Evolutionary conservation across 1,140 invertebrate species (phyloP), one percentile per base, ranked within the genome.

Genomic region (Calliphora vicina): DNA sequence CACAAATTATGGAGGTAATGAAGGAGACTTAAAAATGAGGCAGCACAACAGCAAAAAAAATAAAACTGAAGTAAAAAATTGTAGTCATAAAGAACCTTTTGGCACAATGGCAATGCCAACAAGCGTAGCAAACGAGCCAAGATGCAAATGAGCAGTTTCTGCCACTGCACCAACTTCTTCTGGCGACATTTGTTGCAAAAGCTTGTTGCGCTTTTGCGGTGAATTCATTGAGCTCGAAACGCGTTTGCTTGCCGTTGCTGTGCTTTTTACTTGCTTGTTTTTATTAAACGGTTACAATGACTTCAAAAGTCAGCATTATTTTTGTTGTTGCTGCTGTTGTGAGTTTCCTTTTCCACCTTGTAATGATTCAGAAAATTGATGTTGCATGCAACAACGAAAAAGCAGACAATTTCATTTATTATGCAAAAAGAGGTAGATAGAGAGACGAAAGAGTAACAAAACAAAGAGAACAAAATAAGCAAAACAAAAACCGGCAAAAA

Each of bases 351-450:
- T 82, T 78, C 78, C 61, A 81, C 50, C 80, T 78, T 78, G 50
- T 80, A 71, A 78, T 67, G 82, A 80, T 83, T 80, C 82, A 80
- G 74, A 83, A 83, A 83, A 83, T 83, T 83, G 83, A 83, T 83
- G 83, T 83, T 83, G 83, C 83, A 83, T 83, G 83, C 83, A 81
- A 83, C 83, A 81, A 81, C 50, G 78, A 50, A 83, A 81, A 15
- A 29, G 45, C 71, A 74, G 57, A 78, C 15, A 78, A 15, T n/a
- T 26, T 29, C 9, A 6, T 27, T 61, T 29, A 67, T 17, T 76
- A 78, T 42, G 29, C 23, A 71, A 71, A 15, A 67, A 72, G 23
- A 35, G 80, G 3, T 9, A 80, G 9, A 29, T 3, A 26, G 23
- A 78, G 10, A 20, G 20, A 35, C 27, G 50, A 43, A 25, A 43